Base-by-base conservation (phyloP, 2,797 vertebrate species). In the Agapornis canus region DNA sequence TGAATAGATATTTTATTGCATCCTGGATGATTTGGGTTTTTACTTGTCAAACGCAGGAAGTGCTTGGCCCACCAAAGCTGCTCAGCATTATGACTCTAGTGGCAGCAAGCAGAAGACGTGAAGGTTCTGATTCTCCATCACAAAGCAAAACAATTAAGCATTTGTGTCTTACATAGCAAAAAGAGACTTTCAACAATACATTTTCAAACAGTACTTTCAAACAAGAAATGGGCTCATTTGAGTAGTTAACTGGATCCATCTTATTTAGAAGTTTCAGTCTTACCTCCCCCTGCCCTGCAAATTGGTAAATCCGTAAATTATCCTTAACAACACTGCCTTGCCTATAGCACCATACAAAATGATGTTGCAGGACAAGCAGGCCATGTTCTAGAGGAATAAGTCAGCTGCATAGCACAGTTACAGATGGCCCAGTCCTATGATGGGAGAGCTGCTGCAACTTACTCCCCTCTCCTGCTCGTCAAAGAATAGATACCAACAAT, bases 11-110 rank as follows among this genome's bases (percentile, higher is more conserved):
- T 27, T 81, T 57, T 49, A 32, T 59, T 63, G 66, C 6, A 25
- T 27, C 32, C 17, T n/a, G 14, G 7, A 35, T 20, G 11, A 19
- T 40, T 71, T 68, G 35, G 5, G 11, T 42, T 73, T 78, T 65
- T 16, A 13, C 26, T 70, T 86, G 56, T 86, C 25, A 69, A 60
- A 40, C 21, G 73, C 23, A 80, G n/a, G 39, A 72, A 68, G 19
- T 20, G 2, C 22, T 75, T 3, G 1, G 15, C 60, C 48, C 25
- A 32, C 45, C 75, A 69, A 45, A 81, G 35, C 12, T 81, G n/a
- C 65, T 43, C n/a, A 81, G 27, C 18, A 17, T 11, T 52, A 40
- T 0, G 4, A 16, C 45, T 69, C 19, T 47, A 37, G 31, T 0
- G 6, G 18, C 61, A 87, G 43, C 0, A 1, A 14, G 22, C 12